These are phyloP conservation scores for Flexamia atlantica DNA, from an alignment of 2,888 invertebrate species.

Conservation along the genomic window DNA sequence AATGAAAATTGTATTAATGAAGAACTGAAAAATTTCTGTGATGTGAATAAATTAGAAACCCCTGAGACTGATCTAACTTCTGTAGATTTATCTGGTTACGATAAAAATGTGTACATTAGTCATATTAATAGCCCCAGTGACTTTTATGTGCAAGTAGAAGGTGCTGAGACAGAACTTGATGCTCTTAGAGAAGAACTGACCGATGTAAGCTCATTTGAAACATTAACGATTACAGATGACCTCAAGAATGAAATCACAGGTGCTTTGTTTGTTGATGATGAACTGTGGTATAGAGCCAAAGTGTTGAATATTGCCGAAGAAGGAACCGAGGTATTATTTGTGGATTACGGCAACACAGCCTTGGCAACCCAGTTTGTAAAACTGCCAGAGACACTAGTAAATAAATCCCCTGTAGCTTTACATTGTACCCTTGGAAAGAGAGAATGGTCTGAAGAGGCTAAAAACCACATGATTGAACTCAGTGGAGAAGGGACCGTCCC, in stretches of 20 bases:
- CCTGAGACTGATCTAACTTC: conserved; percentile 32
- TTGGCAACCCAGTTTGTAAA: conserved; percentile 76
- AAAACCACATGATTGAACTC: conserved; percentile 73
- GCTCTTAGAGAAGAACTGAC: conserved; percentile 79
- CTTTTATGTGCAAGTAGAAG: conserved; percentile 74
- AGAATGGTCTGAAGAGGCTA: conserved; percentile 74
- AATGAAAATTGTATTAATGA: conserved; percentile 81
- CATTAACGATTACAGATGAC: conserved; percentile 73
- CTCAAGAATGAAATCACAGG: conserved; percentile 80
- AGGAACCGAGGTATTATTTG: conserved; percentile 80
- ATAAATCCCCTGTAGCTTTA: conserved; percentile 79
- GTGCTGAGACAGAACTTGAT: conserved; percentile 77
- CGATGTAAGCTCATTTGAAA: conserved; percentile 78
- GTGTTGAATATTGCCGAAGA: conserved; percentile 76
- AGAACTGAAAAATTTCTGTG: conserved; percentile 73
- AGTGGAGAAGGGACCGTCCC: conserved; percentile 76
- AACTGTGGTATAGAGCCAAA: conserved; percentile 83
- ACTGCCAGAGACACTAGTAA: conserved; percentile 79
- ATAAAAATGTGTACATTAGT: conserved; percentile 68
- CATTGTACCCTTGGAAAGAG: conserved; percentile 79
- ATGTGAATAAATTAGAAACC: conserved; percentile 61
- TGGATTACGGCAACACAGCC: conserved; percentile 84
- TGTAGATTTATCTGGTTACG: conserved; percentile 39
- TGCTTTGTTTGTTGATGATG: conserved; percentile 82
- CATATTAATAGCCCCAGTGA: conserved; percentile 71